Evolutionary conservation across 1,140 invertebrate species (phyloP), one percentile per base, ranked within the genome.

Genomic region (Caenorhabditis brenneri): DNA sequence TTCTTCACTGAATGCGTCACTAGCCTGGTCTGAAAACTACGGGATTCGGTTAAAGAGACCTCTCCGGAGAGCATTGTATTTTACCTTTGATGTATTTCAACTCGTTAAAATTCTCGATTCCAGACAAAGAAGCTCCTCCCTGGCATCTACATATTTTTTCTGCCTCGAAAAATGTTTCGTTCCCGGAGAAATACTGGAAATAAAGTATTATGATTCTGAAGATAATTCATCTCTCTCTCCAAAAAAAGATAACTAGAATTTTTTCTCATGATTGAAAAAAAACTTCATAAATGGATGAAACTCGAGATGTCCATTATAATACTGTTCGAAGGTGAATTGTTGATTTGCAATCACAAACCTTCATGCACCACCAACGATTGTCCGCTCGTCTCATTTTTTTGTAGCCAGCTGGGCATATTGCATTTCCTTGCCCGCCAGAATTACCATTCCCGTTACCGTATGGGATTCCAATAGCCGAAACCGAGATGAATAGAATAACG

Each of bases 81-180:
- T 74, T 10, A 74, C 65, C 36, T 12, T 22, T 42, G 12, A 74
- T n/a, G 5, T n/a, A 42, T 3, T 2, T 46, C 65, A 74, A 42
- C 36, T 74, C 65, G 15, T 74, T 74, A 12, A 24, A 19, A 46
- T 74, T 74, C 27, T 74, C 65, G 36, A 74, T 74, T 74, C 65
- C 65, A 27, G 65, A 74, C 36, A 74, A 19, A 1, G 33, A 24
- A 42, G 65, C 65, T 46, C 65, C 65, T 27, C 65, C 65, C 24
- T 74, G 65, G 24, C 65, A 74, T 74, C 65, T 74, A 22, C 65
- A 74, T 36, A 74, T 24, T 22, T 74, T 74, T 29, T 74, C 65
- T n/a, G 65, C 65, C n/a, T 46, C 65, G 12, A 42, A 39, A 22
- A 74, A 74, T 0, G 65, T 74, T 0, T 22, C n/a, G 5, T 74